Evolutionary conservation across 2,797 vertebrate genomes (phyloP), one percentile per base, ranked within the genome.

Genomic region (Iguana delicatissima): DNA sequence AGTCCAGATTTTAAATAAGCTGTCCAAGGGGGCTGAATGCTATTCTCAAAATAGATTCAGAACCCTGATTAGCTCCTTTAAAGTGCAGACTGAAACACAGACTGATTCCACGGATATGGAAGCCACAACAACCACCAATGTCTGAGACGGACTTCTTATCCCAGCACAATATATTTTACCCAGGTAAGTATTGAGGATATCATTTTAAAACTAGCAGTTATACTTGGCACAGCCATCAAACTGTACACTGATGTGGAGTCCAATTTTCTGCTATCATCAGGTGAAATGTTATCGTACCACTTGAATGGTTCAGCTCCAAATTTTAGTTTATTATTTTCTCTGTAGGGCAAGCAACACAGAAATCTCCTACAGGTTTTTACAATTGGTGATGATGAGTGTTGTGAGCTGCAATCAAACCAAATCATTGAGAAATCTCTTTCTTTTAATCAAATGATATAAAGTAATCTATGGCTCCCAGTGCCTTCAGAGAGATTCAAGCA

Each of bases 401-500:
- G 52, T 81, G 77, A 82, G 35, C 18, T 1, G 7, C 14, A 59
- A 73, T 74, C 7, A 32, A 52, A 55, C 20, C 38, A 38, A 74
- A 35, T n/a, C 64, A 74, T 81, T 62, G 35, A 13, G 57, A 74
- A 82, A 64, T 81, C 72, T 14, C 46, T 74, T 82, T 81, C 29
- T 64, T 84, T 89, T 42, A 67, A 26, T 86, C 32, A 74, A 86
- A 90, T 73, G 16, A 86, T 50, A 50, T 57, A 62, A 50, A 35
- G 0, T n/a, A 55, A 85, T 85, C 35, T 72, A 12, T 80, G 50
- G 38, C 38, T 72, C 14, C n/a, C 38, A n/a, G 26, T 46, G 46
- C 69, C 50, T 87, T 91, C 73, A 87, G 42, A 35, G 12, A 26
- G 73, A 79, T 72, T 88, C n/a, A 84, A 79, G 84, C 26, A 64